Conservation (phyloP, 2,888 invertebrate genomes). For the Phengaris arion region DNA sequence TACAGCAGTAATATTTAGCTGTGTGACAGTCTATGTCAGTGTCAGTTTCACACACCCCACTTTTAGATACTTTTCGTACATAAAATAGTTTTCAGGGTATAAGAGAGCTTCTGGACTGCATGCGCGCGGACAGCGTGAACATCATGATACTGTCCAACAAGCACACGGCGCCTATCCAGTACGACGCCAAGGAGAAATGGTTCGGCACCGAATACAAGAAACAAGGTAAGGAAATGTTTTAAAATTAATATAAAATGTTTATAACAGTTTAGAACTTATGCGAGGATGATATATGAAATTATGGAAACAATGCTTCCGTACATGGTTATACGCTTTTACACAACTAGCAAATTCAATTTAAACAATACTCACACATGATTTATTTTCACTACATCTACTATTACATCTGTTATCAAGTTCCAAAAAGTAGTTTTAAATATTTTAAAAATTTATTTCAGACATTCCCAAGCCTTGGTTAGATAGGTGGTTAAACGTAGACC, state of each 20-base stretch:
- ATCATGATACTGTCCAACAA: conserved; percentile 84
- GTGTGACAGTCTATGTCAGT: too few species aligned
- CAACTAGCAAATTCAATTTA: too few species aligned
- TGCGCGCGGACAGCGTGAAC: conserved; percentile 84
- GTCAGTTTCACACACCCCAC: too few species aligned
- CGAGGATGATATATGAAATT: not conserved
- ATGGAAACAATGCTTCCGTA: not conserved
- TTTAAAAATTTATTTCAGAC: conserved; percentile 50
- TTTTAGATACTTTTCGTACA: too few species aligned
- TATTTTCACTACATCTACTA: too few species aligned
- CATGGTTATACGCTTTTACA: too few species aligned
- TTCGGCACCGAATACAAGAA: conserved; percentile 88
- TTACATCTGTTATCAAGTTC: conserved; percentile 2
- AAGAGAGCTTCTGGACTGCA: conserved; percentile 76
- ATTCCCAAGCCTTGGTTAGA: conserved; percentile 82
- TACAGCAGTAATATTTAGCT: too few species aligned
- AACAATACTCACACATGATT: too few species aligned
- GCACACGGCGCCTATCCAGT: conserved; percentile 70
- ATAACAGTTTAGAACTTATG: not conserved
- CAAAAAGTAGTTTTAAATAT: conserved; percentile 21
- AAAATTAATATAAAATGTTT: not conserved
- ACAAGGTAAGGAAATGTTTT: conserved; percentile 59
- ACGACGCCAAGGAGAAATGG: conserved; percentile 88
- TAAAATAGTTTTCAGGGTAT: conserved; percentile 71
- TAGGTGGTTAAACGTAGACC: conserved; percentile 80